Evolutionary conservation across 2,113 vertebrate species (phyloP).

Genomic region (Pelmatolapia mariae): DNA sequence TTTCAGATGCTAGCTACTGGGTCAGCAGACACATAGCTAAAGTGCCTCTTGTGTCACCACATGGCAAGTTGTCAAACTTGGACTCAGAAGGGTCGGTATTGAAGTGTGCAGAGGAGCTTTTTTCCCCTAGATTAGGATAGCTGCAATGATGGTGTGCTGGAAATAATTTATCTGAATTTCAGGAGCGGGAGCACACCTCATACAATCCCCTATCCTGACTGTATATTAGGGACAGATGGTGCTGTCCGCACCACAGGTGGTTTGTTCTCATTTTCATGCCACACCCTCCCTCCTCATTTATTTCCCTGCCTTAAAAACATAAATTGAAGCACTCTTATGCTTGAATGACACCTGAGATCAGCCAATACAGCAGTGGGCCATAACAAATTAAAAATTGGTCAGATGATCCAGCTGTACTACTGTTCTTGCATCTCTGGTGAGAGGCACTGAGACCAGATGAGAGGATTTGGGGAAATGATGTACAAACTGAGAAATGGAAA

Average conservation of each 20-base stretch:
- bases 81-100: not conserved
- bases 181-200: not conserved
- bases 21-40: not conserved
- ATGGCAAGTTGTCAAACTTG: not conserved
- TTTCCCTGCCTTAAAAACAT: not conserved
- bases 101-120: not conserved
- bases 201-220: not conserved
- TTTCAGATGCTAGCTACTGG: not conserved
- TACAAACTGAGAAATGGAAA: not conserved
- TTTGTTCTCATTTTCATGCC: not conserved
- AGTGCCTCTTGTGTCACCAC: not conserved
- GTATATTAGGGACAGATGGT: not conserved
- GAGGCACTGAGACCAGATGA: not conserved
- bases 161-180: not conserved
- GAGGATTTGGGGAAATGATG: not conserved
- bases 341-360: not conserved
- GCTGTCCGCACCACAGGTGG: not conserved
- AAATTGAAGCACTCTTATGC: not conserved
- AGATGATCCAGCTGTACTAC: not conserved
- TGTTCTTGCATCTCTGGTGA: not conserved
- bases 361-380: not conserved
- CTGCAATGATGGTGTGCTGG: not conserved
- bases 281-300: not conserved
- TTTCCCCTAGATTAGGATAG: not conserved
- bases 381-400: not conserved